phyloP scores from a whole-genome alignment of 1,140 invertebrate species.

The Bicyclus anynana region DNA sequence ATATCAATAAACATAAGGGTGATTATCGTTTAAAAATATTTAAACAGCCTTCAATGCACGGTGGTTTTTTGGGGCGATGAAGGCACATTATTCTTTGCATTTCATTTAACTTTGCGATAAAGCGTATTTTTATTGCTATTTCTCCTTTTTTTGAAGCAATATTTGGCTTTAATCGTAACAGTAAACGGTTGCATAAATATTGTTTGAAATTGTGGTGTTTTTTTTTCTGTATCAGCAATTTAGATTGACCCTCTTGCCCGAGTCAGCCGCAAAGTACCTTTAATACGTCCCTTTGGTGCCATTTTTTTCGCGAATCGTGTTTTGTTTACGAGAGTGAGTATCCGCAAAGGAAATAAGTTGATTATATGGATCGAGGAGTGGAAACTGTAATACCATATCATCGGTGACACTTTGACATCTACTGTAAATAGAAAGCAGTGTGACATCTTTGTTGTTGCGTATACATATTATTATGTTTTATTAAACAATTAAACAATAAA shows the following conservation, averaged over 20 bases:
- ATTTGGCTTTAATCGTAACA: constrained; percentile 10
- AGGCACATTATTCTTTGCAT: constrained; percentile 23
- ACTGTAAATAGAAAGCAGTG: no score
- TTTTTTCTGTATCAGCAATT: neutral
- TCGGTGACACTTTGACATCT: neutral
- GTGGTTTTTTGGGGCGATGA: constrained; percentile 12
- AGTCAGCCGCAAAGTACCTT: neutral
- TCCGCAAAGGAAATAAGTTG: neutral
- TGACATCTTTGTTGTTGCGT: no score
- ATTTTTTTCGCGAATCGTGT: neutral
- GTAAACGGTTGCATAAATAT: constrained; percentile 1
- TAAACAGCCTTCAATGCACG: neutral
- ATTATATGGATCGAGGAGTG: neutral
- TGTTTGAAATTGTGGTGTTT: constrained; percentile 1
- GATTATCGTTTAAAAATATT: constrained; percentile 4
- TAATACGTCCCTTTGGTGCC: neutral
- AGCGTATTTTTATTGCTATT: constrained; percentile 19
- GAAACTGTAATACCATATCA: neutral
- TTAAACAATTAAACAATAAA: no score
- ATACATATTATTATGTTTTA: no score
- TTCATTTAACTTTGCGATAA: constrained; percentile 24
- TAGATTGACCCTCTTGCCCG: neutral
- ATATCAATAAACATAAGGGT: neutral
- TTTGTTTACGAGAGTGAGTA: neutral
- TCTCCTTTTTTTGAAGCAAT: constrained; percentile 9